A percentile compares a stretch with the other conserved stretches of the same genome.
These are phyloP conservation scores for Mus spicilegus DNA, from an alignment of 2,113 vertebrate species.

Conservation along the genomic window DNA sequence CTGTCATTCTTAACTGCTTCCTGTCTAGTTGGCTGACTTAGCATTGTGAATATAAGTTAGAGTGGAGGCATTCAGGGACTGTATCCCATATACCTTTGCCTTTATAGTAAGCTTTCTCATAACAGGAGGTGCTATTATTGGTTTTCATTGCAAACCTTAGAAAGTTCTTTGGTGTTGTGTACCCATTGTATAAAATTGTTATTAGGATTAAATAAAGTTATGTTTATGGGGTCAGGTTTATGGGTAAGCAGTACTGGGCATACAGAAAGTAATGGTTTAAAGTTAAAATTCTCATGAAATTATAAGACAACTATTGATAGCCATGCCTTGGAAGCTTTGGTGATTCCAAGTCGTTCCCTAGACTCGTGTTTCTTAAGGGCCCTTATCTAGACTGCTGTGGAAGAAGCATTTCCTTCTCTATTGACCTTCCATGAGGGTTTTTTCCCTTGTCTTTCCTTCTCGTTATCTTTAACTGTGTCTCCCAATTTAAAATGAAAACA, in stretches of 20 bases:
- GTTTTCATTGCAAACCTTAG: background rate
- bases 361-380: background rate
- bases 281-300: background rate
- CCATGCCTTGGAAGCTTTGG: background rate
- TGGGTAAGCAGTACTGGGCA: background rate
- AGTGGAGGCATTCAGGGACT: background rate
- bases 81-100: background rate
- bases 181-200: background rate
- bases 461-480: background rate
- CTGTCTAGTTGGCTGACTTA: background rate
- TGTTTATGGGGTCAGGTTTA: background rate
- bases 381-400: background rate
- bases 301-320: background rate
- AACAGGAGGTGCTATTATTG: background rate
- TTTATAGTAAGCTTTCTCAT: background rate
- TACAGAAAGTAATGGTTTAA: background rate
- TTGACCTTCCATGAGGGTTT: background rate
- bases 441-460: slow-evolving; percentile 6
- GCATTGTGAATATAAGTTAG: background rate
- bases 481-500: slow-evolving; percentile 28
- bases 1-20: background rate
- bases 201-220: background rate
- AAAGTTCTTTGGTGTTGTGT: background rate
- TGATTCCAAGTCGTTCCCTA: background rate
- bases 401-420: slow-evolving; percentile 5